Percentiles rank a stretch among this genome's conserved stretches.
Conservation (phyloP, 37 sponge, comb jelly and placozoan genomes). For the Theonella swinhoei region DNA sequence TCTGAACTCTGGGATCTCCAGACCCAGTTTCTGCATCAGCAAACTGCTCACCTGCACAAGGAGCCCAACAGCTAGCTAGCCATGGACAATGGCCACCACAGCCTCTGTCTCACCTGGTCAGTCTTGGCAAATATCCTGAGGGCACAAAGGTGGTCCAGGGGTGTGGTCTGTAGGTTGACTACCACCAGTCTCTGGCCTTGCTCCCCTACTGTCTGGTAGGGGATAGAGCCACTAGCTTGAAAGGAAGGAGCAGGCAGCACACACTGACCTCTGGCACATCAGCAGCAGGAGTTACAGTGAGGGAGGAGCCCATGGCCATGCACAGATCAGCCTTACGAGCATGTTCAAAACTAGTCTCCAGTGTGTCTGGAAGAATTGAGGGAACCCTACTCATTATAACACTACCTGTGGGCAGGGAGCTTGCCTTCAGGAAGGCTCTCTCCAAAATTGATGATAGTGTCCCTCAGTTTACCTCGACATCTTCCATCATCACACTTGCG, state of each 20-base stretch:
- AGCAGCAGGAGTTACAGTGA: constrained; percentile 72
- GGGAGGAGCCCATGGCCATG: constrained; percentile 53
- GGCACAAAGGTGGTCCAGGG: constrained; percentile 48
- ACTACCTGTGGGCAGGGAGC: neutral
- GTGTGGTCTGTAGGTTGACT: constrained; percentile 62
- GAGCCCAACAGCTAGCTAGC: neutral
- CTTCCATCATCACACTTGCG: constrained; percentile 46
- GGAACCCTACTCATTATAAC: neutral
- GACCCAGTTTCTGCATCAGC: constrained; percentile 37
- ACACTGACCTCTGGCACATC: constrained; percentile 47
- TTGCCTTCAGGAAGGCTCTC: constrained; percentile 55
- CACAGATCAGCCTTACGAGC: constrained; percentile 54
- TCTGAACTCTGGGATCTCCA: constrained; percentile 40
- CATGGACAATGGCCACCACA: neutral
- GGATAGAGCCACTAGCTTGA: too few species aligned
- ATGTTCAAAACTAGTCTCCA: constrained; percentile 35
- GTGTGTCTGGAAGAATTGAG: constrained; percentile 12
- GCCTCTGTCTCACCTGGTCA: constrained; percentile 41
- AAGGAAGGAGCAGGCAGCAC: neutral
- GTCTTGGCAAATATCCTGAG: constrained; percentile 74
- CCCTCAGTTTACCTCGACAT: constrained; percentile 35
- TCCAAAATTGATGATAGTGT: constrained; percentile 68
- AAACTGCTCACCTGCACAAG: constrained; percentile 44
- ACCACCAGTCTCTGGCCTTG: constrained; percentile 40
- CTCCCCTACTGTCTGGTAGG: constrained; percentile 13